Conservation (phyloP, 2,888 invertebrate genomes). For the Romanomermis culicivorax region DNA sequence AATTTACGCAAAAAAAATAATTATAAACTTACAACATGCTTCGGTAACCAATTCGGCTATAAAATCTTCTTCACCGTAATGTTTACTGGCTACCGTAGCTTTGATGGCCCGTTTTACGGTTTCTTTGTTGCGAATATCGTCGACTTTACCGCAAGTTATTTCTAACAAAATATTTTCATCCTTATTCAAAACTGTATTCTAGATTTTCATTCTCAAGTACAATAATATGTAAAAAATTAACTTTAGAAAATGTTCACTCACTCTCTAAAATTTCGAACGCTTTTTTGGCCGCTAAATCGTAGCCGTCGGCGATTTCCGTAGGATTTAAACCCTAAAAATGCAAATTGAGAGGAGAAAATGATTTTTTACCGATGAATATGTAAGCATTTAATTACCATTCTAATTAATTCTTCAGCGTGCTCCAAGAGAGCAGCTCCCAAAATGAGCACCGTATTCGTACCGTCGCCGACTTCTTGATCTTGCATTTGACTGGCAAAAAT, state of each 20-base stretch:
- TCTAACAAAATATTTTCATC: slow-evolving; percentile 17
- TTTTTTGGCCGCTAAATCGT: slow-evolving; percentile 68
- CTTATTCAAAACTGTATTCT: too few species aligned
- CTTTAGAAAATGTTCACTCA: too few species aligned
- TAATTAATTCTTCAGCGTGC: slow-evolving; percentile 68
- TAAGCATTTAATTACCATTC: too few species aligned
- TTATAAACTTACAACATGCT: slow-evolving; percentile 45
- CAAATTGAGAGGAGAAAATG: neutral
- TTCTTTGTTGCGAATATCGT: slow-evolving; percentile 42
- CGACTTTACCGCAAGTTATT: slow-evolving; percentile 38
- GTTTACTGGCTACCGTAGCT: slow-evolving; percentile 82
- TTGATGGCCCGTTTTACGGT: slow-evolving; percentile 49
- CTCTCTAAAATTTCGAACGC: slow-evolving; percentile 63
- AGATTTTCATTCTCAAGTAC: too few species aligned
- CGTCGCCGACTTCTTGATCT: slow-evolving; percentile 92
- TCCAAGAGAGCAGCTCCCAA: slow-evolving; percentile 77
- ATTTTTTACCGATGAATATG: neutral
- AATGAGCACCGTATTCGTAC: slow-evolving; percentile 91
- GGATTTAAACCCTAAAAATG: slow-evolving; percentile 63
- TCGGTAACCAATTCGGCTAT: slow-evolving; percentile 59
- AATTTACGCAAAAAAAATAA: neutral
- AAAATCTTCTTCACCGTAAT: slow-evolving; percentile 87
- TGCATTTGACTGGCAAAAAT: slow-evolving; percentile 93
- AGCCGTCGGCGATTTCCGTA: slow-evolving; percentile 82
- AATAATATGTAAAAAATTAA: too few species aligned